Evolutionary conservation across 2,888 invertebrate species (phyloP), one percentile per base, ranked within the genome.

Genomic region (Athalia rosae): DNA sequence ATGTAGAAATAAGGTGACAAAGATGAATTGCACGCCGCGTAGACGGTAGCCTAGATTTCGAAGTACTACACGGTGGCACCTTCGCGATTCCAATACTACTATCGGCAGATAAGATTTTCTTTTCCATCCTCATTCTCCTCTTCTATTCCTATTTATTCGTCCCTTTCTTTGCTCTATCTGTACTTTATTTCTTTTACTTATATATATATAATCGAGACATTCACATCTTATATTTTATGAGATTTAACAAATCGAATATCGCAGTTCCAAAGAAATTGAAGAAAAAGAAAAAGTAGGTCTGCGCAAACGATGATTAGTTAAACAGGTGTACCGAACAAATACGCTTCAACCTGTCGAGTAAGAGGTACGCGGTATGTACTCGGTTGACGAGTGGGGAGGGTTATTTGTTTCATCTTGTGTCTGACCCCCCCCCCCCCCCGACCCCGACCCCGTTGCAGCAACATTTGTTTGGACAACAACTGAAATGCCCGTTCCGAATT

Each of bases 1-100:
- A 74, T 62, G 62, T 59, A 61, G 61, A 61, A 74, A 74, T 74
- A 62, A 74, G 50, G 71, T 71, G 74, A 74, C 74, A 62, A 61
- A 74, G 74, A 74, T 62, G 74, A 74, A 74, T 74, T 50, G 74
- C 56, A 58, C 43, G 43, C 58, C 58, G 11, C 58, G 11, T 53
- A n/a, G 50, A 41, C 11, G 67, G 9, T n/a, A 7, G 50, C 50
- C 50, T 6, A 41, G 66, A 67, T 47, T 50, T 11, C 5, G 28
- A 53, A 67, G 41, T 28, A 4, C 53, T 11, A 11, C 28, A 41
- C 5, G 28, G 28, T 48, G 6, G 11, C 53, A 41, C n/a, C 13
- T 48, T 7, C 15, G 4, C 47, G 64, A 7, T 7, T 28, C 9
- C 64, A 64, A 47, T 47, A 47, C 28, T 47, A 47, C 28, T 53